Percentiles rank a stretch among this genome's conserved stretches.
Conservation (phyloP, 37 sponge, comb jelly and placozoan genomes). For the Hexactinellida sp. region DNA sequence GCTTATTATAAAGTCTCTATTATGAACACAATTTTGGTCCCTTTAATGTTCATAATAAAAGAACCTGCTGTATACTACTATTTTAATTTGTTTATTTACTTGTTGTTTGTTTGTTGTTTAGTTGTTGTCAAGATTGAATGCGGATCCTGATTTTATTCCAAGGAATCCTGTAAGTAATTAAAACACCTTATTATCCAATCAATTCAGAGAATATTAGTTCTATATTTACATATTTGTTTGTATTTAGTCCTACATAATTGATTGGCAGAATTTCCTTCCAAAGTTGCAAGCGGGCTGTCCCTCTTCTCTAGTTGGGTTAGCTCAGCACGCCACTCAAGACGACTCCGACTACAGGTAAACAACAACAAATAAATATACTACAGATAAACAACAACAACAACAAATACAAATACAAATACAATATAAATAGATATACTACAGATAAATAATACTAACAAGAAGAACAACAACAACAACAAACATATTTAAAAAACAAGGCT, state of each 20-base stretch:
- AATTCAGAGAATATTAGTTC: too few relatives aligned
- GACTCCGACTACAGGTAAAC: slow-evolving; percentile 1
- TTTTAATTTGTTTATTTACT: not conserved
- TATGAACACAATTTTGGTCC: too few relatives aligned
- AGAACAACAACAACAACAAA: not conserved
- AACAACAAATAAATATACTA: not conserved
- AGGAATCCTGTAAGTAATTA: slow-evolving; percentile 29
- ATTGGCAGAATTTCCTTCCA: not conserved
- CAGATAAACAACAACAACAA: not conserved
- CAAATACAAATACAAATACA: not conserved
- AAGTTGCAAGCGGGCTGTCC: not conserved
- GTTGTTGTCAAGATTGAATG: slow-evolving; percentile 61
- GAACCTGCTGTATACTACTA: not conserved
- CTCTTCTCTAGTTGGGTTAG: not conserved
- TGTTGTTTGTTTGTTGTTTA: slow-evolving; percentile 17
- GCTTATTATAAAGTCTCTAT: too few relatives aligned
- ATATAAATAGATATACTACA: not conserved
- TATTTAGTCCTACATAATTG: not conserved
- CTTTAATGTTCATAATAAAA: too few relatives aligned
- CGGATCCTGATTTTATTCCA: slow-evolving; percentile 77
- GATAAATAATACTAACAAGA: not conserved
- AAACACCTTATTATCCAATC: not conserved
- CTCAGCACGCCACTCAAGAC: not conserved
- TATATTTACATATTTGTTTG: not conserved
- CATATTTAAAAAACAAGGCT: too few relatives aligned